Percentiles rank a stretch among this genome's conserved stretches.
phyloP scores from a whole-genome alignment of 2,113 vertebrate species.

The Gopherus flavomarginatus region DNA sequence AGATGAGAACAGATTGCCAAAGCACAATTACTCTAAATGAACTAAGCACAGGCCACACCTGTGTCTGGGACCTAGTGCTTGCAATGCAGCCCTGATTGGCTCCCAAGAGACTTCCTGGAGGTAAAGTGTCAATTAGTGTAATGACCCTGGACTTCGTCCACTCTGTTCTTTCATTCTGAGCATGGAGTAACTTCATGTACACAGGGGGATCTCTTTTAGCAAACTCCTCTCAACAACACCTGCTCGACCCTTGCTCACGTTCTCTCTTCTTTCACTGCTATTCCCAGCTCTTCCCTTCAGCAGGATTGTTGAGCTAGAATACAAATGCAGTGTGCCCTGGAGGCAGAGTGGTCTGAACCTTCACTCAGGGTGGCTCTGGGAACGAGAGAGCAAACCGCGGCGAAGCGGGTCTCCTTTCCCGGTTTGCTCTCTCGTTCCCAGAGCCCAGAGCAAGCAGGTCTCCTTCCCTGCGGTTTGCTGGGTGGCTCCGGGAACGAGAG shows the following conservation, averaged over 20 bases:
- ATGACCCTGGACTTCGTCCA: conserved; percentile 75
- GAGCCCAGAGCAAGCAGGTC: too few species aligned
- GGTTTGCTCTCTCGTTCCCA: too few species aligned
- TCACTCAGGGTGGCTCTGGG: too few species aligned
- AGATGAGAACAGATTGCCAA: conserved; percentile 61
- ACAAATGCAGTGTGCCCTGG: not conserved
- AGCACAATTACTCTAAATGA: conserved; percentile 76
- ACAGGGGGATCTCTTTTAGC: conserved; percentile 65
- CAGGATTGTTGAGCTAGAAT: conserved; percentile 23
- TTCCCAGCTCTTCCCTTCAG: conserved; percentile 57
- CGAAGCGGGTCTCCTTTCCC: too few species aligned
- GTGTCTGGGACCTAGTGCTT: conserved; percentile 65
- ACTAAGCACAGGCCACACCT: conserved; percentile 72
- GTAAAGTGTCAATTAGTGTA: conserved; percentile 79
- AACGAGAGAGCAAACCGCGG: too few species aligned
- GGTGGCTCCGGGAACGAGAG: too few species aligned
- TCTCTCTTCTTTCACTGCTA: conserved; percentile 49
- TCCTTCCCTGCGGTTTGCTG: too few species aligned
- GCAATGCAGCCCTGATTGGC: conserved; percentile 69
- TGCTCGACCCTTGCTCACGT: conserved; percentile 50
- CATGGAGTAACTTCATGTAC: conserved; percentile 59
- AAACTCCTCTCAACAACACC: conserved; percentile 61
- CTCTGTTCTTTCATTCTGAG: conserved; percentile 43
- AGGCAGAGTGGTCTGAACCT: not conserved
- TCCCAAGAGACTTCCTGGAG: conserved; percentile 71